These are phyloP conservation scores for Danio aesculapii DNA, from an alignment of 2,797 vertebrate genomes.

Conservation along the genomic window DNA sequence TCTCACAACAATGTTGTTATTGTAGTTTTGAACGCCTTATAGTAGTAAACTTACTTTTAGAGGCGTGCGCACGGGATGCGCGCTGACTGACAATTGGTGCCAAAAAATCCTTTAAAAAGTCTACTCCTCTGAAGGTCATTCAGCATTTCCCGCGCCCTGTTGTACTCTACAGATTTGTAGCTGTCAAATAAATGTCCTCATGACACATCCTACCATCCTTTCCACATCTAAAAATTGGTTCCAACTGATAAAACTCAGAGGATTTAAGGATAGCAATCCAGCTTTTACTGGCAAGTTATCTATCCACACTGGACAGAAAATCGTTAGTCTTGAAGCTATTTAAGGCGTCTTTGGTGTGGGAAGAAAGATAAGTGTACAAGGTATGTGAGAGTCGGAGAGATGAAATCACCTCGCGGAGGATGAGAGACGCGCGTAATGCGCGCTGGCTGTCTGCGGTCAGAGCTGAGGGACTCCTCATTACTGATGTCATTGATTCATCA, in stretches of 20 bases:
- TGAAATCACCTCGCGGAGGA: constrained; percentile 13
- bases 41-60: not conserved
- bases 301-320: constrained; percentile 18
- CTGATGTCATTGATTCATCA: not conserved
- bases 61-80: not conserved
- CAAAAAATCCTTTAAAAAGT: not conserved
- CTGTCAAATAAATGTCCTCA: constrained; percentile 10
- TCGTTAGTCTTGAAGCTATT: constrained; percentile 15
- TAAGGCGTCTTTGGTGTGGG: constrained; percentile 15
- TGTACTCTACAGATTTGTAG: not conserved
- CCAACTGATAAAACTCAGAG: constrained; percentile 1
- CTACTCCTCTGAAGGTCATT: not conserved
- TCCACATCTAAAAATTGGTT: not conserved
- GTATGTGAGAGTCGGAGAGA: constrained; percentile 3
- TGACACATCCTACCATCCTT: not conserved
- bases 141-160: not conserved
- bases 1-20: not conserved
- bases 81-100: not conserved
- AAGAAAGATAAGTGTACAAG: constrained; percentile 45
- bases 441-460: not conserved
- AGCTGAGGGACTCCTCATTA: not conserved
- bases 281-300: constrained; percentile 7
- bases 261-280: constrained; percentile 7
- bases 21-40: not conserved
- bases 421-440: not conserved